These are phyloP conservation scores for Siphamia tubifer DNA, from an alignment of 2,113 vertebrate genomes.

Conservation along the genomic window DNA sequence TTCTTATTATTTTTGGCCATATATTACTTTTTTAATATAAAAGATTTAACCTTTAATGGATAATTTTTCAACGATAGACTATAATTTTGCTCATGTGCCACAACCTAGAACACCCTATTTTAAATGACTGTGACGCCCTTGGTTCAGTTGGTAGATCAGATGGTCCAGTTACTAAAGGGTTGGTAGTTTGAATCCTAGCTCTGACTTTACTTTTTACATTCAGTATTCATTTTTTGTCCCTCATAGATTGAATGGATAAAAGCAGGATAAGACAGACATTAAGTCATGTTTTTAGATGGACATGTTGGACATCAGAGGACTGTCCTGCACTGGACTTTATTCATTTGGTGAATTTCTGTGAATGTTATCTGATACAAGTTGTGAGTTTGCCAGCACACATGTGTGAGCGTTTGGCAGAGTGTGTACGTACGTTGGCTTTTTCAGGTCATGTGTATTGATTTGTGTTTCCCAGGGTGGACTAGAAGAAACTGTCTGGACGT, in stretches of 20 bases:
- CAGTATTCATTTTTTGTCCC: too few relatives aligned
- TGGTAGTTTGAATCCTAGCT: too few relatives aligned
- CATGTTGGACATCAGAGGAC: background rate
- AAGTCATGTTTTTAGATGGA: background rate
- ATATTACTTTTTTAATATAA: too few relatives aligned
- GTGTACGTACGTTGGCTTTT: background rate
- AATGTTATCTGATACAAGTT: background rate
- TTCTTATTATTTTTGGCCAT: too few relatives aligned
- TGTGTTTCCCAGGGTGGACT: slow-evolving; percentile 23
- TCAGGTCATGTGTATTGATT: slow-evolving; percentile 38
- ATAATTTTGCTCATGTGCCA: too few relatives aligned
- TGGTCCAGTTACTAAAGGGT: too few relatives aligned
- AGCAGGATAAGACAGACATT: background rate
- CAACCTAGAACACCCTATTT: too few relatives aligned
- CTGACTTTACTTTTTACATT: too few relatives aligned
- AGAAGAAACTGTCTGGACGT: slow-evolving; percentile 39
- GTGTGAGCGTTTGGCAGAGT: background rate
- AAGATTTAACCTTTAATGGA: too few relatives aligned
- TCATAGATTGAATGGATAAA: background rate
- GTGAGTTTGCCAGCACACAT: background rate
- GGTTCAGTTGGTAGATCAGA: too few relatives aligned
- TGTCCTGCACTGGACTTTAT: background rate
- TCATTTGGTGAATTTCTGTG: slow-evolving; percentile 13
- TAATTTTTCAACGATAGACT: too few relatives aligned
- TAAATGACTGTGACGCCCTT: too few relatives aligned